phyloP scores from a whole-genome alignment of 2,797 vertebrate species.

The Pangasius mekongensis region DNA sequence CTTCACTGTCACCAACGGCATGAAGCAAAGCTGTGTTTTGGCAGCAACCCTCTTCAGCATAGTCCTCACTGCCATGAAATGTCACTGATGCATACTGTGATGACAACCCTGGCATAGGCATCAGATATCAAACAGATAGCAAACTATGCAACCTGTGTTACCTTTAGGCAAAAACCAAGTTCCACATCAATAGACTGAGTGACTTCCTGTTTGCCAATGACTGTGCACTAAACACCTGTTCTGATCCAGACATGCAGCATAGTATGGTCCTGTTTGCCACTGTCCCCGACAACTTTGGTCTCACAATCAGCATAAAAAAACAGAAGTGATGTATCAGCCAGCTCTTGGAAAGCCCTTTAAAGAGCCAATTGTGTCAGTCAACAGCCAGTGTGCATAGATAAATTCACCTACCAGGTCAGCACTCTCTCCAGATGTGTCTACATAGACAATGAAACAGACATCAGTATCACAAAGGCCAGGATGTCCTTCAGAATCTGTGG shows the following conservation, averaged over 20 bases:
- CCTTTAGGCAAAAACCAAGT: not conserved
- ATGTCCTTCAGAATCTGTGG: not conserved
- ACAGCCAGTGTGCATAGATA: not conserved
- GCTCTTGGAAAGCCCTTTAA: not conserved
- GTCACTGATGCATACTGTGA: not conserved
- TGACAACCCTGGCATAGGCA: not conserved
- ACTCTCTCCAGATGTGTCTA: not conserved
- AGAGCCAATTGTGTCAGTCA: not conserved
- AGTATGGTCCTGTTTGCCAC: not conserved
- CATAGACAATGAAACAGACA: not conserved
- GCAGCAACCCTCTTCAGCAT: not conserved
- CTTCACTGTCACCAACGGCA: not conserved
- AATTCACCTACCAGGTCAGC: not conserved
- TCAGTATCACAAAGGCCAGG: not conserved
- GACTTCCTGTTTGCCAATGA: not conserved
- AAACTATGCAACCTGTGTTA: not conserved
- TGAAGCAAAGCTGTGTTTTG: not conserved
- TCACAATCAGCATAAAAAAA: not conserved
- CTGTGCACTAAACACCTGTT: not conserved
- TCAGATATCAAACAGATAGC: not conserved
- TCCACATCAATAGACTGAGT: not conserved
- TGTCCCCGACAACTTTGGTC: not conserved
- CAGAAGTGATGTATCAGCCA: not conserved
- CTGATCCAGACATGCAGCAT: not conserved
- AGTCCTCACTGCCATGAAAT: not conserved